Percentiles rank a stretch among this genome's conserved stretches.
Evolutionary conservation across 2,888 invertebrate species (phyloP).

Genomic region (Scaptomyza flava): DNA sequence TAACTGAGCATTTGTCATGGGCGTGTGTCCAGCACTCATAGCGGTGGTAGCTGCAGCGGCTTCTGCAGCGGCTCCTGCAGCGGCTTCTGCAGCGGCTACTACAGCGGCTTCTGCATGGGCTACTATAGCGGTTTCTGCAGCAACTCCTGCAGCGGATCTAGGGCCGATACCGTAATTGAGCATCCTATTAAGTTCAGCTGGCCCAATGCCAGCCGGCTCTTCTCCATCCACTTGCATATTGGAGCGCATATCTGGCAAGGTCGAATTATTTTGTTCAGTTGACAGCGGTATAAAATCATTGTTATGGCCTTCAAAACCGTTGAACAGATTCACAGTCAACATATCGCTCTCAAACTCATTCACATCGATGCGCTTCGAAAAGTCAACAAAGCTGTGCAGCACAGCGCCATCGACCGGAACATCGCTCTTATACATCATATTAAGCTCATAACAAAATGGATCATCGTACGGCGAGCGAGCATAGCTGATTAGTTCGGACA

Average conservation of each 20-base stretch:
- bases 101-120: not conserved
- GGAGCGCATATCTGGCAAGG: not conserved
- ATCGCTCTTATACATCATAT: conserved; percentile 87
- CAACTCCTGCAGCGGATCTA: not conserved
- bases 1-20: not conserved
- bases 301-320: conserved; percentile 13
- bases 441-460: conserved; percentile 91
- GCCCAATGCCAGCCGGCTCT: not conserved
- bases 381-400: conserved; percentile 48
- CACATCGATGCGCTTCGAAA: conserved; percentile 42
- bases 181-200: not conserved
- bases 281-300: conserved; percentile 30
- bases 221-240: not conserved
- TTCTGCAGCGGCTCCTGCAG: not conserved
- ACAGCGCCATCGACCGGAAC: not conserved
- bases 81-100: not conserved
- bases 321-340: not conserved
- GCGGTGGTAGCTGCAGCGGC: not conserved
- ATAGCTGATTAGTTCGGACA: conserved; percentile 94
- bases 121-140: not conserved
- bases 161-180: not conserved
- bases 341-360: conserved; percentile 32
- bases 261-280: not conserved
- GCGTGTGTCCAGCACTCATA: not conserved
- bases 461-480: conserved; percentile 93